Evolutionary conservation across 1,140 invertebrate species (phyloP), one percentile per base, ranked within the genome.

Genomic region (Phthorimaea operculella): DNA sequence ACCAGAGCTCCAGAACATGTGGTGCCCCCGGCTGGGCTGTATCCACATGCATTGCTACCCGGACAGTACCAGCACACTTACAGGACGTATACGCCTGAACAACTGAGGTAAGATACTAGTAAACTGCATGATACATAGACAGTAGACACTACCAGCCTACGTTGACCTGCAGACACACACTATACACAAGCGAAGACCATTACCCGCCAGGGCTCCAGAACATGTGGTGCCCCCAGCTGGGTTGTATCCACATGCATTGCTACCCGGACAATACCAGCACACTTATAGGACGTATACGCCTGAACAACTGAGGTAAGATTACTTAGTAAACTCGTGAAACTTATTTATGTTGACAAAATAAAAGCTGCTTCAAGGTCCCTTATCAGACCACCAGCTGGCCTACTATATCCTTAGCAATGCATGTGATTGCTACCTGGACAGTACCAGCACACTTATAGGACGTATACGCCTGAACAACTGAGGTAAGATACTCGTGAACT

Each of bases 251-350:
- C 90, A 98, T 21, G 90, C 96, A 33, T 85, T 98, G 50, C 90
- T 99, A 61, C 95, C 96, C 16, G 97, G 96, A 54, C 97, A 99
- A 84, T 98, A 92, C 84, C 92, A 93, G 58, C 95, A 98, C 79
- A 90, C 90, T 80, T 98, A 94, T 81, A 88, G 90, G 16, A 68
- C 86, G 50, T 90, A 90, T 57, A 87, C 88, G 18, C 84, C 90
- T 14, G 85, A 88, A 0, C 89, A 91, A 66, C 79, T 91, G 58
- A 87, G 89, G 90, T 95, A 76, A 47, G 7, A 9, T 47, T 16
- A 47, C n/a, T n/a, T n/a, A n/a, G n/a, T n/a, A n/a, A n/a, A n/a
- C n/a, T n/a, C n/a, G n/a, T n/a, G n/a, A n/a, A n/a, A n/a, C n/a
- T n/a, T n/a, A n/a, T n/a, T n/a, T n/a, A n/a, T n/a, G n/a, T n/a